Conservation (phyloP, 92 coral and sea anemone genomes). For the Zoanthus gigantus region DNA sequence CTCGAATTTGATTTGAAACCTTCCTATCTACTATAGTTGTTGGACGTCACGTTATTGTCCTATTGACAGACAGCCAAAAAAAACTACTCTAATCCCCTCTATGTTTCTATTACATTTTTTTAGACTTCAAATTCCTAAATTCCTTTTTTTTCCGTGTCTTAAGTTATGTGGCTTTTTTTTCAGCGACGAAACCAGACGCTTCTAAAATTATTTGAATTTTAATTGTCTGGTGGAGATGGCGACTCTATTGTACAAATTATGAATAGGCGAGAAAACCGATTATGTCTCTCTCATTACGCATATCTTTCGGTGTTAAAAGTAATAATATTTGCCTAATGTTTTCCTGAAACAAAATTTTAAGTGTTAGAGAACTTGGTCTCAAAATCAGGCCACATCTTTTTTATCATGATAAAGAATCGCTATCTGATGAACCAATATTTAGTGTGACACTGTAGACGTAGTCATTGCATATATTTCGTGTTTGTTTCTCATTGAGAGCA, state of each 20-base stretch:
- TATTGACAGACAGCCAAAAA: too few relatives aligned
- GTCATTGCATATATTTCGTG: neutral
- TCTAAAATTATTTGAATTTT: conserved; percentile 9
- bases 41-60: too few relatives aligned
- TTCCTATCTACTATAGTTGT: too few relatives aligned
- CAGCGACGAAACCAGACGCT: conserved; percentile 19
- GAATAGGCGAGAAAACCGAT: conserved; percentile 9
- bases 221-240: conserved; percentile 24
- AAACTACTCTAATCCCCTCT: too few relatives aligned
- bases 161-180: conserved; percentile 1
- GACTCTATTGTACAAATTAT: conserved; percentile 18
- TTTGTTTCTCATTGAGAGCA: neutral
- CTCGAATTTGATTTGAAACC: neutral
- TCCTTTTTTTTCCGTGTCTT: neutral
- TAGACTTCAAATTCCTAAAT: neutral
- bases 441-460: neutral
- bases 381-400: neutral
- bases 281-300: neutral
- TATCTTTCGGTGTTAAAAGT: neutral
- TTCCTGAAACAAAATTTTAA: neutral
- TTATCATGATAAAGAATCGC: neutral
- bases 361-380: neutral
- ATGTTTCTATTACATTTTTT: neutral
- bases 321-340: neutral
- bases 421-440: neutral